Conservation (phyloP, 2,797 vertebrate species). For the Peromyscus attwateri region DNA sequence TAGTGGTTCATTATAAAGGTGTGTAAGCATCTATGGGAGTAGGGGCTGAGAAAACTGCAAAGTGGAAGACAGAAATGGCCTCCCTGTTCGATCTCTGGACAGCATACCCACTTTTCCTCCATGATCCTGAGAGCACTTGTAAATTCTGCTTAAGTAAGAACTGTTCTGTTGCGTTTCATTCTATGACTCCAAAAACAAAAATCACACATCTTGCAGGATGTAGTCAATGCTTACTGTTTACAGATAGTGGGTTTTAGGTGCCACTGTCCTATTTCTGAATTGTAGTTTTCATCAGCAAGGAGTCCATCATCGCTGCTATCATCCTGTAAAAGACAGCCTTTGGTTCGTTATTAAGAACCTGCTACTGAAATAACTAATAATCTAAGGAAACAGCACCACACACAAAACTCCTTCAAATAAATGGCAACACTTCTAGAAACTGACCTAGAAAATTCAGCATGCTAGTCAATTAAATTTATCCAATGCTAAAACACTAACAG, state of each 20-base stretch:
- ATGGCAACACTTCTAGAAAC: not conserved
- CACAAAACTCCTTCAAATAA: slow-evolving; percentile 28
- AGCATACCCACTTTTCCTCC: slow-evolving; percentile 32
- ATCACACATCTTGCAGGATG: not conserved
- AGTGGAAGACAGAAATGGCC: slow-evolving; percentile 12
- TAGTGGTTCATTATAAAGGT: not conserved
- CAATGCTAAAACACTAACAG: slow-evolving; percentile 23
- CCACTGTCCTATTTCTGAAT: slow-evolving; percentile 90
- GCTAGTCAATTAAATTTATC: not conserved
- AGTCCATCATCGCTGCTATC: slow-evolving; percentile 96
- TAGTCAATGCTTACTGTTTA: slow-evolving; percentile 93
- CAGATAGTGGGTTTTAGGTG: slow-evolving; percentile 91
- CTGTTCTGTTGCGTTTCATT: not conserved
- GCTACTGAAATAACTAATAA: slow-evolving; percentile 41
- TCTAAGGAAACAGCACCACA: not conserved
- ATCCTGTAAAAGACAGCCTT: slow-evolving; percentile 89
- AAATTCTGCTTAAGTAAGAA: slow-evolving; percentile 50
- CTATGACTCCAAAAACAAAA: not conserved
- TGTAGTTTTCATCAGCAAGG: slow-evolving; percentile 90
- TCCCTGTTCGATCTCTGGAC: not conserved
- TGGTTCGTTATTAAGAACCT: slow-evolving; percentile 53
- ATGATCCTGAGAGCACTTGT: not conserved
- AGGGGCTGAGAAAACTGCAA: not conserved
- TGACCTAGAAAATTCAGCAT: not conserved
- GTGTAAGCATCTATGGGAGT: not conserved